These are phyloP conservation scores for Globodera ellingtonae DNA, from an alignment of 1,140 invertebrate genomes.

Conservation along the genomic window DNA sequence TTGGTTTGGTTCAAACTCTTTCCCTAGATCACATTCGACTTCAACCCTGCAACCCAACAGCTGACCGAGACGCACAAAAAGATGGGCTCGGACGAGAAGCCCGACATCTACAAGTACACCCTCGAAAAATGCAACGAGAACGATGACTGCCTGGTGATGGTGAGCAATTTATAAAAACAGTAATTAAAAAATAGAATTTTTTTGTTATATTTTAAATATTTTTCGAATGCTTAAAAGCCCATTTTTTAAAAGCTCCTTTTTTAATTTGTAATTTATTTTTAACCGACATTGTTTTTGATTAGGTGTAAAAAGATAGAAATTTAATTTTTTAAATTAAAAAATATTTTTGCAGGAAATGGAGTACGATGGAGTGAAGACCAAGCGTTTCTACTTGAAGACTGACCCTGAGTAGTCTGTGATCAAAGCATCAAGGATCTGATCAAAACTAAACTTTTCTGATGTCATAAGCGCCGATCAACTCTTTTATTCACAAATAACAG, in stretches of 20 bases:
- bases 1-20: background rate
- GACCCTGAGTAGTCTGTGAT: background rate
- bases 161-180: conserved; percentile 6
- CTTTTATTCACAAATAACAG: no score
- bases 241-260: no score
- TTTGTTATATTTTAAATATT: background rate
- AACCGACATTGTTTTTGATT: no score
- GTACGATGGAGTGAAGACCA: conserved; percentile 37
- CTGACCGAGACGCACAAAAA: conserved; percentile 39
- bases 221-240: no score
- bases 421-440: no score
- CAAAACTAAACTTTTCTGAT: no score
- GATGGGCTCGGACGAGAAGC: conserved; percentile 27
- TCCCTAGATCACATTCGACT: conserved; percentile 43
- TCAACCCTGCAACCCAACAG: conserved; percentile 34
- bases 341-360: conserved; percentile 42
- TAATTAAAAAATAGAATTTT: conserved; percentile 14
- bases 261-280: no score
- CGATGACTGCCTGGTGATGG: conserved; percentile 42
- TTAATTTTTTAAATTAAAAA: conserved; percentile 2
- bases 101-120: conserved; percentile 38
- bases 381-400: conserved; percentile 43
- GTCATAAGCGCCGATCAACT: no score
- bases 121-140: conserved; percentile 24
- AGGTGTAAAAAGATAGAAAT: no score